Conservation (phyloP, 2,797 vertebrate species). For the Serranus cabrilla region DNA sequence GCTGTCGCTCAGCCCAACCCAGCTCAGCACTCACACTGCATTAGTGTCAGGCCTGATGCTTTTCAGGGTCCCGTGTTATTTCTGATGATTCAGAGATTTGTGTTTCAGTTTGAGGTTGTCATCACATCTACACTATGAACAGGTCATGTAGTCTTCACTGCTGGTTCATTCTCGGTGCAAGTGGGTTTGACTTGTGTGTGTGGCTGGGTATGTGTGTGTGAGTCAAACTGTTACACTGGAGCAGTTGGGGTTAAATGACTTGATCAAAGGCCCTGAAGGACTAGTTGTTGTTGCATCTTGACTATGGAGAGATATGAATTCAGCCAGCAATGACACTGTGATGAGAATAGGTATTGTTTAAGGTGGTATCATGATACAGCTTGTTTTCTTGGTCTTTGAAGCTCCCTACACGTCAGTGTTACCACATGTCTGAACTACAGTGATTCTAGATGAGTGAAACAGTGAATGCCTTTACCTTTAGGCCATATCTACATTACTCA, state of each 20-base stretch:
- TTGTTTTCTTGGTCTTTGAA: neutral
- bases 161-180: constrained; percentile 47
- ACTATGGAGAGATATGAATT: neutral
- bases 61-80: constrained; percentile 71
- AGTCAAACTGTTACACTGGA: constrained; percentile 46
- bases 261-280: constrained; percentile 28
- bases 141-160: constrained; percentile 50
- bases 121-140: constrained; percentile 67
- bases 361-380: too few relatives aligned
- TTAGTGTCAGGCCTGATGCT: constrained; percentile 81
- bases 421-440: neutral
- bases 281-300: neutral
- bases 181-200: constrained; percentile 36
- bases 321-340: neutral
- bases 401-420: neutral
- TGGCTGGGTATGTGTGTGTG: neutral
- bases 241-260: constrained; percentile 47
- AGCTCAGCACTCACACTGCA: constrained; percentile 78
- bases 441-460: neutral
- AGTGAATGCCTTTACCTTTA: neutral
- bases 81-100: constrained; percentile 84
- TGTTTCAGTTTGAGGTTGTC: constrained; percentile 74
- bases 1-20: constrained; percentile 59
- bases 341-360: too few relatives aligned
- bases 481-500: neutral